Evolutionary conservation across 2,797 vertebrate species (phyloP).

Genomic region (Linurgus olivaceus): DNA sequence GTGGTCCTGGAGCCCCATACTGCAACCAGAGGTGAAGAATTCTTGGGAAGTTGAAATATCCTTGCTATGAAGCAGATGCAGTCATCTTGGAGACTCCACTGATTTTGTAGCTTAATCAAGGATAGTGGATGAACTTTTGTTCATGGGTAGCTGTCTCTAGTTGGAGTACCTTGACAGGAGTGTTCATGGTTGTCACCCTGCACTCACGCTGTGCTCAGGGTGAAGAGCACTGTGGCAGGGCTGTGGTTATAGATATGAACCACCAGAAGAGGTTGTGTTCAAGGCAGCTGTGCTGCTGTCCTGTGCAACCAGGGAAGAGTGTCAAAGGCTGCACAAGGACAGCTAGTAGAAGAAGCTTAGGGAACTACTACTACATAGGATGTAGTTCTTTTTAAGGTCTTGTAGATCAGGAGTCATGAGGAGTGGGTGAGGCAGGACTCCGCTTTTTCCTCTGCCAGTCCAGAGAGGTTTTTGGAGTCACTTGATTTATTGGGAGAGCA

Average conservation of each 20-base stretch:
- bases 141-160: not conserved
- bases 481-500: not conserved
- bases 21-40: not conserved
- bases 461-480: not conserved
- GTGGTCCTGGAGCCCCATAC: not conserved
- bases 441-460: not conserved
- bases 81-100: not conserved
- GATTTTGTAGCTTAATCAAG: fast-evolving
- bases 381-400: not conserved
- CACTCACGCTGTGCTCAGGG: not conserved
- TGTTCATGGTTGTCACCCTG: fast-evolving
- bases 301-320: not conserved
- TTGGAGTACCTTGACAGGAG: not conserved
- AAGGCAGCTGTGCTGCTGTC: not conserved
- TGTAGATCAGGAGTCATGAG: not conserved
- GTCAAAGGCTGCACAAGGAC: not conserved
- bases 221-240: not conserved
- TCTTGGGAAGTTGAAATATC: not conserved
- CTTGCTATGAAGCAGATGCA: not conserved
- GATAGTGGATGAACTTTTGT: not conserved
- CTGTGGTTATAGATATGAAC: not conserved
- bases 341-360: not conserved
- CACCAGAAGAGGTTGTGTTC: not conserved
- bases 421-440: not conserved
- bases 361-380: not conserved